Percentiles rank a stretch among this genome's conserved stretches.
These are phyloP conservation scores for Myripristis murdjan DNA, from an alignment of 2,797 vertebrate species.

Conservation along the genomic window DNA sequence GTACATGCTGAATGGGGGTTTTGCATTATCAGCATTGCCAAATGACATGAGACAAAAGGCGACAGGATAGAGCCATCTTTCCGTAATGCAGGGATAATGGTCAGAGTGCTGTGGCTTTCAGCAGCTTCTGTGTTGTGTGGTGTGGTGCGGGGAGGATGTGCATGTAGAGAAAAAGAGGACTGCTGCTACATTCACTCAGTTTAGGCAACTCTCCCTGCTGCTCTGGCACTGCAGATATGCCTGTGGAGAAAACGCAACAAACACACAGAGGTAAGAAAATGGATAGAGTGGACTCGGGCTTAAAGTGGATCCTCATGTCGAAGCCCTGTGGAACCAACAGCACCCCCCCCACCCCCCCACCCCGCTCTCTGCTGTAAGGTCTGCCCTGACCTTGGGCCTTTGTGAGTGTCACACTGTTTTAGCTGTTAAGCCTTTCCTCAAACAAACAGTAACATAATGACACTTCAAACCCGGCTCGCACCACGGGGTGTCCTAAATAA, in stretches of 20 bases:
- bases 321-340: slow-evolving; percentile 64
- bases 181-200: slow-evolving; percentile 66
- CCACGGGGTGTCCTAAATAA: slow-evolving; percentile 80
- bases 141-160: slow-evolving; percentile 60
- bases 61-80: slow-evolving; percentile 75
- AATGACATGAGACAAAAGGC: slow-evolving; percentile 82
- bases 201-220: slow-evolving; percentile 65
- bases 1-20: slow-evolving; percentile 55
- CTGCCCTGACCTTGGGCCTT: slow-evolving; percentile 80
- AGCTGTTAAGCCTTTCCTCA: slow-evolving; percentile 83
- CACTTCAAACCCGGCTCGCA: slow-evolving; percentile 85
- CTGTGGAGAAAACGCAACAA: slow-evolving; percentile 60
- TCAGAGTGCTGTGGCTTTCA: slow-evolving; percentile 66
- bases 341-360: slow-evolving; percentile 32
- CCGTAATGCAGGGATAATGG: slow-evolving; percentile 74
- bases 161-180: slow-evolving; percentile 51
- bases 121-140: slow-evolving; percentile 53
- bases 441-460: slow-evolving; percentile 89
- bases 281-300: slow-evolving; percentile 47
- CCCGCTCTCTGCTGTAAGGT: slow-evolving; percentile 43
- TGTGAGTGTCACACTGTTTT: slow-evolving; percentile 81
- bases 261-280: slow-evolving; percentile 59
- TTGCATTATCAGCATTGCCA: slow-evolving; percentile 78
- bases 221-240: slow-evolving; percentile 70
- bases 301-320: slow-evolving; percentile 82